phyloP scores from a whole-genome alignment of 2,797 vertebrate species.

The Sebastes itinus region DNA sequence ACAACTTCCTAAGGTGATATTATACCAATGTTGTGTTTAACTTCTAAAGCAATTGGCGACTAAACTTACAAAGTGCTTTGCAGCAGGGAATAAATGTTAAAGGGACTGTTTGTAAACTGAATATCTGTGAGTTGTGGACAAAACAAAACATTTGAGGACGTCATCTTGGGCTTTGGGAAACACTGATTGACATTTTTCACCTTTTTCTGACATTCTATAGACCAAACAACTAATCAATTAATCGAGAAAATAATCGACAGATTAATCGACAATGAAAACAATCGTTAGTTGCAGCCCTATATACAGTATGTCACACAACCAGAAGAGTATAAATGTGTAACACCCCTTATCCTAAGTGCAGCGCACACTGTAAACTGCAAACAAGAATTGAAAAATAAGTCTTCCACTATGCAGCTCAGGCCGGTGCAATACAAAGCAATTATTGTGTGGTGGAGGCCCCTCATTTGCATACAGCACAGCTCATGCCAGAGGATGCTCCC shows the following conservation, averaged over 20 bases:
- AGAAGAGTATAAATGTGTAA: neutral
- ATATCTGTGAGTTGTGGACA: no score
- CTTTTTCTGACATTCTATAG: no score
- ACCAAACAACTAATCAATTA: no score
- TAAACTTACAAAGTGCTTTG: neutral
- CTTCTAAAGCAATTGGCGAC: neutral
- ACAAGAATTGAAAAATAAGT: neutral
- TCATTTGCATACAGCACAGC: slow-evolving; percentile 64
- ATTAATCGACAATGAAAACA: no score
- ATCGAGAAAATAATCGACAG: no score
- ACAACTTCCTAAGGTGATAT: neutral
- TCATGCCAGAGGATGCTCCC: slow-evolving; percentile 49
- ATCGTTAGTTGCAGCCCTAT: no score
- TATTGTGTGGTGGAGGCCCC: slow-evolving; percentile 30
- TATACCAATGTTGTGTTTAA: neutral
- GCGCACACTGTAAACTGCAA: no score
- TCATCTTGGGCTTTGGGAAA: no score
- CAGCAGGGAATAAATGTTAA: neutral
- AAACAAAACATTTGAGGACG: no score
- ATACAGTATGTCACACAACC: neutral
- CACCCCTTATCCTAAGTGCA: neutral
- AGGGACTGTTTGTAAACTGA: neutral
- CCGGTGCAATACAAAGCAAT: slow-evolving; percentile 46
- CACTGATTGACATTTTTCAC: no score
- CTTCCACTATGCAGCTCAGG: neutral